Evolutionary conservation across 2,113 vertebrate genomes (phyloP), one percentile per base, ranked within the genome.

Genomic region (Platichthys stellatus): DNA sequence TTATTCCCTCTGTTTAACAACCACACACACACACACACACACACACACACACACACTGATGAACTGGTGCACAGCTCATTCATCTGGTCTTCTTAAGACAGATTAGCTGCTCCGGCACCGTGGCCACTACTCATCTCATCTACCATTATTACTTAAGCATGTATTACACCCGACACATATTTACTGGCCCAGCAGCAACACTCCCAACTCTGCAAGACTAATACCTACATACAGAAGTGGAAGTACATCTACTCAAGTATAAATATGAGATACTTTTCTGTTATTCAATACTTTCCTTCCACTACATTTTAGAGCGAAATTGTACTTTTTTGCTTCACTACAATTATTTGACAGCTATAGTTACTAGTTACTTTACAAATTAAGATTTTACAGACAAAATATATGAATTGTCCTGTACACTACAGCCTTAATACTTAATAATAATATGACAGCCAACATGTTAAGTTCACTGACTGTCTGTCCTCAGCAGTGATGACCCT

Each of bases 81-180:
- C 43, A 66, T 79, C 65, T 49, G 47, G 9, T 20, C 56, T 35
- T 20, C 69, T 47, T 40, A 11, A 71, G 47, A 74, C 62, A 54
- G 40, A 85, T 79, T 65, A 62, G 74, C 51, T 60, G 58, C 43
- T 65, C 69, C 26, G 5, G 12, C 26, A 35, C n/a, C 26, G 60
- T 21, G 57, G 23, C 54, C 53, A 65, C 76, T 3, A 72, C 17
- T 47, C 77, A 69, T 81, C 17, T 47, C 77, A 69, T 81, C 60
- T 26, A 45, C 57, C 51, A 71, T 77, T 65, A 51, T 84, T 69
- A 77, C 53, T 40, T 47, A 7, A 49, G 23, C 62, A 57, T 10
- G 69, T 74, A 64, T 78, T 54, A 67, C 63, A 21, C 56, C 40
- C 24, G 20, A 53, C 59, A 54, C 54, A 56, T 24, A 71, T 71